Evolutionary conservation across 2,797 vertebrate species (phyloP).

Genomic region (Sparus aurata): DNA sequence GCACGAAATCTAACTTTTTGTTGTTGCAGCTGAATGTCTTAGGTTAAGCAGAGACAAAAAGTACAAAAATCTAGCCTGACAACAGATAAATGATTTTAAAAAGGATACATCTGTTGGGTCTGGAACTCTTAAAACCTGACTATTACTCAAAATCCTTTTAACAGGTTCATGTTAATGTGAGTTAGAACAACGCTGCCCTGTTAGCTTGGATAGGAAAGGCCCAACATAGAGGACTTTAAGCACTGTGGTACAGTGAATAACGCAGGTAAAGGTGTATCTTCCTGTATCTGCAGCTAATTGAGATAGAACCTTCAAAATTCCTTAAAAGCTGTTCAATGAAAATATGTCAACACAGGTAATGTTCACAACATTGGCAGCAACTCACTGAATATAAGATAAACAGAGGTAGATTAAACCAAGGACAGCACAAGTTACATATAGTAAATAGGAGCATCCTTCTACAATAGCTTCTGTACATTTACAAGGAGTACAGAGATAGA

Average conservation of each 20-base stretch:
- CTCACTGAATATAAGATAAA: not conserved
- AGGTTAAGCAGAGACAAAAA: constrained; percentile 17
- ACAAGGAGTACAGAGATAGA: not conserved
- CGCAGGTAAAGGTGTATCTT: constrained; percentile 1
- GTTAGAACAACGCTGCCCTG: not conserved
- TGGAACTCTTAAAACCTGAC: not conserved
- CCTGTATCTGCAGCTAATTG: not conserved
- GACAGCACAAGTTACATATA: not conserved
- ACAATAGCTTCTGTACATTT: not conserved
- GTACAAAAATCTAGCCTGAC: constrained; percentile 26
- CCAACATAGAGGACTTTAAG: not conserved
- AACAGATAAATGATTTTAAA: constrained; percentile 42
- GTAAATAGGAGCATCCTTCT: not conserved
- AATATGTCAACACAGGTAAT: not conserved
- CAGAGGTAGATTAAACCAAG: not conserved
- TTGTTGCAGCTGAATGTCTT: constrained; percentile 19
- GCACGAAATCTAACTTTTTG: constrained; percentile 40
- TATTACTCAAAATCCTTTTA: constrained; percentile 16
- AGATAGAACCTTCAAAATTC: not conserved
- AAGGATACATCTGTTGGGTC: constrained; percentile 24
- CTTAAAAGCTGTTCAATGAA: not conserved
- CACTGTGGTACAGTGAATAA: not conserved
- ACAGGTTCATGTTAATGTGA: constrained; percentile 17
- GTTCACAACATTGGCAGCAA: not conserved
- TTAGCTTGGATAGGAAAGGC: too few species aligned